Conservation (phyloP, 1,140 invertebrate species). For the Bursaphelenchus mucronatus region DNA sequence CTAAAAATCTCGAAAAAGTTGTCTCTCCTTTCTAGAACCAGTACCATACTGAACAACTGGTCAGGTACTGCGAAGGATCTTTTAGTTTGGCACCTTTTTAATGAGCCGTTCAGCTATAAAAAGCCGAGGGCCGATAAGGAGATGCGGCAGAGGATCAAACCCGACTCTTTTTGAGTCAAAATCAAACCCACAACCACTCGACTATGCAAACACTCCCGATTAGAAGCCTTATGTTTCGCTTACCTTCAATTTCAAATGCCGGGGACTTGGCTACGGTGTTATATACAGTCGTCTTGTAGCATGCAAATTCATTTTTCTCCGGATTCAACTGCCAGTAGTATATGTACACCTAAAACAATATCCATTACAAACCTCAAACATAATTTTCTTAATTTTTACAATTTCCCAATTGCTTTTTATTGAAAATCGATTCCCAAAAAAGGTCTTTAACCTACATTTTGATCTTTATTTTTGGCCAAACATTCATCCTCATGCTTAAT, state of each 20-base stretch:
- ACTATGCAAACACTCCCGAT: background rate
- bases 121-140: too few species aligned
- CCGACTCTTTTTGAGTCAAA: too few species aligned
- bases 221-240: background rate
- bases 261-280: constrained; percentile 10
- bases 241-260: constrained; percentile 19
- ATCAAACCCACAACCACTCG: background rate
- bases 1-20: too few species aligned
- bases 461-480: constrained; percentile 21
- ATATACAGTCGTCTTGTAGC: constrained; percentile 13
- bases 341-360: constrained; percentile 12
- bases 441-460: constrained; percentile 2
- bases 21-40: too few species aligned
- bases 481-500: background rate
- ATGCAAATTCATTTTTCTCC: background rate
- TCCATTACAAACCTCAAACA: background rate
- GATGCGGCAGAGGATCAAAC: too few species aligned
- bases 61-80: too few species aligned
- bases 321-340: constrained; percentile 12
- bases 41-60: too few species aligned
- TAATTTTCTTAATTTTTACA: too few species aligned
- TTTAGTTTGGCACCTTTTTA: too few species aligned
- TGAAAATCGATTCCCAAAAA: background rate
- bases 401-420: too few species aligned
- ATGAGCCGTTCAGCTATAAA: too few species aligned